A percentile compares a stretch with the other conserved stretches of the same genome.
phyloP scores from a whole-genome alignment of 2,113 vertebrate genomes.

The Azemiops feae region DNA sequence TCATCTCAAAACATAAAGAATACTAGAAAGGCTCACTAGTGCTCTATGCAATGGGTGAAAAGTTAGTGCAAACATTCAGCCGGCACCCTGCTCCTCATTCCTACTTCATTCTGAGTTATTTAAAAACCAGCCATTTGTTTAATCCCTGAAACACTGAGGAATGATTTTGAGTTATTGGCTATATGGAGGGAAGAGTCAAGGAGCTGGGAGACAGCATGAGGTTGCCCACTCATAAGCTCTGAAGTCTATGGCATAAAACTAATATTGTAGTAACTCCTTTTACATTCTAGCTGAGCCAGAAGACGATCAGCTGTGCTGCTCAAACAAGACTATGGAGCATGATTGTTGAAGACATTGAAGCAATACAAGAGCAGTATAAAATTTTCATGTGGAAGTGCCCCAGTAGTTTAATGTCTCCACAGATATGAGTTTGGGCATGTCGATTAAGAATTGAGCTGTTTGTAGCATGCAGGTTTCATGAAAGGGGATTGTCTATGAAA shows the following conservation, averaged over 20 bases:
- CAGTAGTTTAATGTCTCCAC: neutral
- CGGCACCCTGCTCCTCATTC: neutral
- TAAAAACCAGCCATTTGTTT: neutral
- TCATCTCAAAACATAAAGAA: neutral
- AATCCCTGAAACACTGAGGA: neutral
- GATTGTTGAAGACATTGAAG: neutral
- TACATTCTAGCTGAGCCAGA: neutral
- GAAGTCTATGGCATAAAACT: neutral
- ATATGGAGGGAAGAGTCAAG: neutral
- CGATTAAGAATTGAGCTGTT: neutral
- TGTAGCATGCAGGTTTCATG: neutral
- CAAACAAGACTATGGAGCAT: neutral
- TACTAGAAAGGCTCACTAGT: neutral
- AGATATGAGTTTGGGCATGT: neutral
- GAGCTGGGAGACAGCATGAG: neutral
- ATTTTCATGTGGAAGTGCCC: neutral
- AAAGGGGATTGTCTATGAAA: neutral
- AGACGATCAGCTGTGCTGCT: neutral
- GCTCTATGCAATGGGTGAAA: neutral
- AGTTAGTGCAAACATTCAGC: neutral
- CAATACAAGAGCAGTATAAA: neutral
- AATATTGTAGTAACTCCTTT: neutral
- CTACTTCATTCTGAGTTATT: neutral
- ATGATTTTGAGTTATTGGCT: neutral
- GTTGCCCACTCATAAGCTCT: neutral